Conservation (phyloP, 2,113 vertebrate species). For the Tapirus terrestris region DNA sequence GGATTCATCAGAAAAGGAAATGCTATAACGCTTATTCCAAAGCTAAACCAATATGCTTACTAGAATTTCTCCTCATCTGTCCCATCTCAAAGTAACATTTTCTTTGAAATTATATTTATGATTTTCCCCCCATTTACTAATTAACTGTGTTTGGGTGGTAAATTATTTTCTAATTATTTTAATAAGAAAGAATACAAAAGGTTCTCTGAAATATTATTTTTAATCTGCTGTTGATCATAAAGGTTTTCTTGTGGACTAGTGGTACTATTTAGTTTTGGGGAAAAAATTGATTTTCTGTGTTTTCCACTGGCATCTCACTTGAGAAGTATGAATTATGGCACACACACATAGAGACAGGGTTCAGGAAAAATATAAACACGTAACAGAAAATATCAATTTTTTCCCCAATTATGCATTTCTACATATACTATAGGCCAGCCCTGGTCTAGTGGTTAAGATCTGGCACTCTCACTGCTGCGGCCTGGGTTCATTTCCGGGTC, state of each 20-base stretch:
- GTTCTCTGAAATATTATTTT: background rate
- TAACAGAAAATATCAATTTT: background rate
- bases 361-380: background rate
- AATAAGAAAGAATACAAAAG: background rate
- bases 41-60: background rate
- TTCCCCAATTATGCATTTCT: background rate
- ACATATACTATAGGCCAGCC: too few relatives aligned
- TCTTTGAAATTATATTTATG: constrained; percentile 11
- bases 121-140: background rate
- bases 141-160: background rate
- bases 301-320: background rate
- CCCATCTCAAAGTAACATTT: constrained; percentile 12
- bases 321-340: background rate
- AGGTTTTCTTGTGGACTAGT: background rate
- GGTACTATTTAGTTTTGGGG: background rate
- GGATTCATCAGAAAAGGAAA: background rate
- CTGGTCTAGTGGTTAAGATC: too few relatives aligned
- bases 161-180: constrained; percentile 33
- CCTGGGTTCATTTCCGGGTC: too few relatives aligned
- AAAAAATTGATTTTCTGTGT: background rate
- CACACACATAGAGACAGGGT: background rate
- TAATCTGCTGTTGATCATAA: background rate
- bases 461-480: too few relatives aligned
- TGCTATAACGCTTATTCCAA: background rate
- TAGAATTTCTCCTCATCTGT: constrained; percentile 7